Base-by-base conservation (phyloP, 2,797 vertebrate genomes). In the Rhabdomys pumilio region DNA sequence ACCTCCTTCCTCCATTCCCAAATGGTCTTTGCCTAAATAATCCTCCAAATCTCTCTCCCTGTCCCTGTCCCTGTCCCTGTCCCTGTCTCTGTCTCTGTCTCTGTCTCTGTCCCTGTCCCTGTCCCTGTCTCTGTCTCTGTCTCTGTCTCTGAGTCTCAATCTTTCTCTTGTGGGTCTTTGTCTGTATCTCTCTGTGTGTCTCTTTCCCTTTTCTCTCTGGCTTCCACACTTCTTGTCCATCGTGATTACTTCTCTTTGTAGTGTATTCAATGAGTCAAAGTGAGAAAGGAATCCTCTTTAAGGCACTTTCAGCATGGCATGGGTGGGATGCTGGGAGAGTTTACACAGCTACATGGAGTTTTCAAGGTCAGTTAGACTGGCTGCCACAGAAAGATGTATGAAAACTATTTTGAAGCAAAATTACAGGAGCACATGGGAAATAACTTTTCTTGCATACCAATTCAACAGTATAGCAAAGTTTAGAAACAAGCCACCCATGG, bases 401-500 rank as follows among this genome's bases (percentile, higher is more conserved):
- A 75, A 73, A 85, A 85, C 47, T 67, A 94, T 90, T 98, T 85
- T 87, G 47, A 96, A 92, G 85, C 44, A 63, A 82, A 9, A 69
- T 76, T 93, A 90, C 81, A 83, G 61, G 76, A 86, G 79, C 82
- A 75, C 4, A 86, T 26, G 14, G 67, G 83, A 87, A 86, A 57
- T 53, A 92, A 69, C 67, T 90, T 77, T 79, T 90, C 41, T 82
- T 94, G 92, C 8, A 22, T 86, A 82, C 84, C 91, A 85, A 47
- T 69, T 8, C 44, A 57, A 41, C 1, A 87, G 20, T 65, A 79
- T 85, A 94, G 50, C 41, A 73, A 92, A 94, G 72, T 94, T 94
- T 75, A 84, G 87, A 92, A 96, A 96, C 41, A 89, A 97, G 53
- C 92, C 83, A 88, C 72, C 38, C 53, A n/a, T 96, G 88, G 82